phyloP scores from a whole-genome alignment of 2,797 vertebrate genomes.

The Anabas testudineus region DNA sequence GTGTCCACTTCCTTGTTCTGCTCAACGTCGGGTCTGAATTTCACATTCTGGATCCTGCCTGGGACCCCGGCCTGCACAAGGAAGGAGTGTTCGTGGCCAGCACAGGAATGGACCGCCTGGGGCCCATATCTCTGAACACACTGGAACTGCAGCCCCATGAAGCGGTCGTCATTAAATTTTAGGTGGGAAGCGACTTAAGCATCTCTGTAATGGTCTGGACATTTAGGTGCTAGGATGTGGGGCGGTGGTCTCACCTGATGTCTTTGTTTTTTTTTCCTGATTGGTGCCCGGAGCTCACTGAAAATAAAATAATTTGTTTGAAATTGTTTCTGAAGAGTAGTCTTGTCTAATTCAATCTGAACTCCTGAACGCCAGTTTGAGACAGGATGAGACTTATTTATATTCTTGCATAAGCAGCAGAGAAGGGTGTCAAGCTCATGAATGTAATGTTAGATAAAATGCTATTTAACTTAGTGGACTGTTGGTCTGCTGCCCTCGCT shows the following conservation, averaged over 20 bases:
- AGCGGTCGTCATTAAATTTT: conserved; percentile 83
- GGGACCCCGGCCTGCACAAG: conserved; percentile 73
- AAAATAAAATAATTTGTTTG: conserved; percentile 46
- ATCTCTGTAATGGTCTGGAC: not conserved
- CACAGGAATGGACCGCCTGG: conserved; percentile 77
- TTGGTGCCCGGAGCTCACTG: not conserved
- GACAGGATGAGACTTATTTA: no score
- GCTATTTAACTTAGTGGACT: no score
- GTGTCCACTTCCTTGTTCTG: conserved; percentile 80
- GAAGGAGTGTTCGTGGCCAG: conserved; percentile 79
- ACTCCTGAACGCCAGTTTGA: no score
- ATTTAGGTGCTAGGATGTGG: not conserved
- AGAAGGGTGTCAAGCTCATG: no score
- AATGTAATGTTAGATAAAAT: no score
- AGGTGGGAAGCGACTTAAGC: conserved; percentile 64
- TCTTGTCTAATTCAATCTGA: not conserved
- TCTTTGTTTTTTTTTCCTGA: conserved; percentile 7
- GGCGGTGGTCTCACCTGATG: not conserved
- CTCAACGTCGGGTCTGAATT: conserved; percentile 75
- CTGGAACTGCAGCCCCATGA: conserved; percentile 78
- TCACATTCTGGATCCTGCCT: conserved; percentile 61
- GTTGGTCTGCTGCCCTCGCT: no score
- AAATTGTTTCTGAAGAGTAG: not conserved
- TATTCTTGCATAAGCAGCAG: no score
- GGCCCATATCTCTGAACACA: conserved; percentile 57